These are phyloP conservation scores for Drosophila bipectinata DNA, from an alignment of 1,140 invertebrate genomes.

Conservation along the genomic window DNA sequence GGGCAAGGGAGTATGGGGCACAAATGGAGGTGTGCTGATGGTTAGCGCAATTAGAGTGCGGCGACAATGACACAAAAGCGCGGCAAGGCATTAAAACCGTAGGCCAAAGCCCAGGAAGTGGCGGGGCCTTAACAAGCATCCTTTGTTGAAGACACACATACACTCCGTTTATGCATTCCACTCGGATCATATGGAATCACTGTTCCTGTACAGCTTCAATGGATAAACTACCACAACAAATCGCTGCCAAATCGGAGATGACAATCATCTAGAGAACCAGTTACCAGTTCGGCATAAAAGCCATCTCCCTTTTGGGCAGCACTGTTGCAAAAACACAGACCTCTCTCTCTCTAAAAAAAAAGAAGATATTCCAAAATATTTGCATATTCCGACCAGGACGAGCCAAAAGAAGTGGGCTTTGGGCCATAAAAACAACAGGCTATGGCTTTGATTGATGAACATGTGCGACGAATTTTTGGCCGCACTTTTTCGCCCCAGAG, in stretches of 20 bases:
- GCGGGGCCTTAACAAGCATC: slow-evolving; percentile 57
- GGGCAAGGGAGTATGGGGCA: neutral
- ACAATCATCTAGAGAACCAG: slow-evolving; percentile 7
- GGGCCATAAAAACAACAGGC: slow-evolving; percentile 32
- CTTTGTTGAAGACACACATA: slow-evolving; percentile 48
- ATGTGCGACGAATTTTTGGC: slow-evolving; percentile 59
- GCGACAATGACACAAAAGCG: slow-evolving; percentile 79
- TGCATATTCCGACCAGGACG: slow-evolving; percentile 24
- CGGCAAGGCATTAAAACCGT: slow-evolving; percentile 57
- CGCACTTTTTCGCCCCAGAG: slow-evolving; percentile 13
- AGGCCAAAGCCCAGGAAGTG: slow-evolving; percentile 50
- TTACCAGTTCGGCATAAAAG: slow-evolving; percentile 5
- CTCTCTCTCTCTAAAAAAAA: too few species aligned
- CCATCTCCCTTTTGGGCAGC: neutral
- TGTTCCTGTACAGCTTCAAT: slow-evolving; percentile 12
- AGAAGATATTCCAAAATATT: slow-evolving; percentile 26
- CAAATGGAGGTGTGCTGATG: slow-evolving; percentile 41
- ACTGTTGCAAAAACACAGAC: slow-evolving; percentile 2
- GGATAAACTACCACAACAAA: slow-evolving; percentile 33
- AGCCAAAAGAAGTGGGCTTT: neutral
- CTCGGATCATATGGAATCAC: slow-evolving; percentile 1
- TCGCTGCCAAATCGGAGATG: slow-evolving; percentile 27
- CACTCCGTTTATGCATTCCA: neutral
- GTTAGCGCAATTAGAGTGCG: slow-evolving; percentile 79
- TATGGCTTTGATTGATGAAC: slow-evolving; percentile 79